These are phyloP conservation scores for Hydra vulgaris DNA, from an alignment of 30 jellyfish, hydroid and myxozoan species.

Conservation along the genomic window DNA sequence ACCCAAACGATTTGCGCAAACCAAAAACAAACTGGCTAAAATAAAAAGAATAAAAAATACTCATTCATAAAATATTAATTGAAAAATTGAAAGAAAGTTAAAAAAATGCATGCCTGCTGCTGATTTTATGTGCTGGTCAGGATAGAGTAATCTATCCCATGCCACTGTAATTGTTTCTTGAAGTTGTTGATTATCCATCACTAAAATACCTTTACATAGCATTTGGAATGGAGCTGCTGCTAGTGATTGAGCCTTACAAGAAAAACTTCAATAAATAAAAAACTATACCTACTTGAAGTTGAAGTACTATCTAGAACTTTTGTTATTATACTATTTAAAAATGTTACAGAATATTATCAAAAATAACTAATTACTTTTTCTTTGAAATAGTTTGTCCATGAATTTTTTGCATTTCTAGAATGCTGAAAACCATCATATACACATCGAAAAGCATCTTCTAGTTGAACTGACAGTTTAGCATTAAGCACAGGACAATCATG, in stretches of 20 bases:
- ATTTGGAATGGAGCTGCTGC: conserved; percentile 62
- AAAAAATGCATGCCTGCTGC: conserved; percentile 74
- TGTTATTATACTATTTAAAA: too few species aligned
- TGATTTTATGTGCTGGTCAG: conserved; percentile 57
- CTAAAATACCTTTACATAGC: conserved; percentile 73
- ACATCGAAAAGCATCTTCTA: conserved; percentile 39
- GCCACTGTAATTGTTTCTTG: conserved; percentile 66
- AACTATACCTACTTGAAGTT: too few species aligned
- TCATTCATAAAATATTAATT: background rate
- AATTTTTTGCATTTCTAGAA: background rate
- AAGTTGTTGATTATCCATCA: conserved; percentile 46
- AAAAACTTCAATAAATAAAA: background rate
- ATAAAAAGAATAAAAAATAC: background rate
- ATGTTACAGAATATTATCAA: too few species aligned
- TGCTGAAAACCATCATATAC: background rate
- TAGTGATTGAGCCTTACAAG: conserved; percentile 41
- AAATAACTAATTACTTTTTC: background rate
- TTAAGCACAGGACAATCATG: conserved; percentile 28
- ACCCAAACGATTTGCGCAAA: conserved; percentile 53
- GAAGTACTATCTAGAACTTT: too few species aligned
- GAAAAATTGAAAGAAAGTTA: too few species aligned
- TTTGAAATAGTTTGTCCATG: background rate
- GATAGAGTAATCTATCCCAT: conserved; percentile 64
- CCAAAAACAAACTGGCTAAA: conserved; percentile 68
- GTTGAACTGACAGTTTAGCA: conserved; percentile 34